A percentile compares a stretch with the other conserved stretches of the same genome.
Evolutionary conservation across 1,140 invertebrate species (phyloP).

Genomic region (Spodoptera litura): DNA sequence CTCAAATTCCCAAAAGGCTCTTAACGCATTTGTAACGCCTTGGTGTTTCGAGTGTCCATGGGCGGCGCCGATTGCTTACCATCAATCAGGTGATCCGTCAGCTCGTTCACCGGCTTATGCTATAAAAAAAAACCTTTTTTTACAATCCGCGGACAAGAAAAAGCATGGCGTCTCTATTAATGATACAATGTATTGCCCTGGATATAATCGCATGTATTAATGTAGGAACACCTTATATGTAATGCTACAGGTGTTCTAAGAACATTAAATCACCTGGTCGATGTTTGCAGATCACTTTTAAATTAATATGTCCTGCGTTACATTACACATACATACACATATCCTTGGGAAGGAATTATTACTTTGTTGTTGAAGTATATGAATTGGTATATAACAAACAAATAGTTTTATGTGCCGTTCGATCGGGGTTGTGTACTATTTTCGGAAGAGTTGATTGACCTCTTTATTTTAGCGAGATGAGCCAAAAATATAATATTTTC

Average conservation of each 20-base stretch:
- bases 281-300: slow-evolving; percentile 18
- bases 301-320: slow-evolving; percentile 13
- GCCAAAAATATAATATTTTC: no score
- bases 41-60: no score
- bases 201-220: slow-evolving; percentile 27
- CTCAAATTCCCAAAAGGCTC: no score
- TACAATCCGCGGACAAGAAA: neutral
- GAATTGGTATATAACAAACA: neutral
- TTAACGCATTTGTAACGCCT: no score
- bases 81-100: no score
- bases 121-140: neutral
- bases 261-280: slow-evolving; percentile 21
- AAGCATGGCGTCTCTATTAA: slow-evolving; percentile 14
- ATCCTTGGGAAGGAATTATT: neutral
- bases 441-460: neutral
- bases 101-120: no score
- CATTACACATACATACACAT: slow-evolving; percentile 10
- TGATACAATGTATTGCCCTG: slow-evolving; percentile 10
- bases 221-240: slow-evolving; percentile 25
- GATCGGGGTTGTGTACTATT: neutral
- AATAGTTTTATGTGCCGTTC: neutral
- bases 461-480: neutral
- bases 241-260: slow-evolving; percentile 30
- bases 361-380: slow-evolving; percentile 17
- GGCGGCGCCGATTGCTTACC: no score